Percentiles rank a stretch among this genome's conserved stretches.
Conservation (phyloP, 2,113 vertebrate genomes). For the Sceloporus undulatus region DNA sequence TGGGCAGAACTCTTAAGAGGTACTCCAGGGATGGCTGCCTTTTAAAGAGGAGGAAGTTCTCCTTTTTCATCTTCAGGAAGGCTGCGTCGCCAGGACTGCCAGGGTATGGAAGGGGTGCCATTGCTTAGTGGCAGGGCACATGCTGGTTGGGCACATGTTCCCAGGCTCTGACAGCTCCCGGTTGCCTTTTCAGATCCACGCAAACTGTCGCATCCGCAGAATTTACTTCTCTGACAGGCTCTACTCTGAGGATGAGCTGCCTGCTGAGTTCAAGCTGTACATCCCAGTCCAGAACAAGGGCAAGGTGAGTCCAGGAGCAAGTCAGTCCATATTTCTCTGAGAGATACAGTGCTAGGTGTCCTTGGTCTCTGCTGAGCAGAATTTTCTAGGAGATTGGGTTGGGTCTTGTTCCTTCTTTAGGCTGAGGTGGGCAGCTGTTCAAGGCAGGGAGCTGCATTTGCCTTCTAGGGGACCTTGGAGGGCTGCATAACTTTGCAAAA, state of each 20-base stretch:
- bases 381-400: not conserved
- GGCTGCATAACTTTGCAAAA: too few relatives aligned
- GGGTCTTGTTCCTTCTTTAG: not conserved
- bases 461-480: too few relatives aligned
- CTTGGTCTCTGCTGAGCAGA: not conserved
- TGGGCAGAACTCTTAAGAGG: too few relatives aligned
- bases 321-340: too few relatives aligned
- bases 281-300: conserved; percentile 95
- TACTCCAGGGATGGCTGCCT: too few relatives aligned
- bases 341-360: too few relatives aligned
- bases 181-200: conserved; percentile 87
- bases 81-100: too few relatives aligned
- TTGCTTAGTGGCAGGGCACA: not conserved
- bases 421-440: too few relatives aligned
- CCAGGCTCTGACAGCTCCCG: not conserved
- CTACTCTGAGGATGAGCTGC: conserved; percentile 96
- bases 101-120: too few relatives aligned
- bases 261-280: conserved; percentile 96
- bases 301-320: conserved; percentile 79
- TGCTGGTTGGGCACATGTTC: not conserved
- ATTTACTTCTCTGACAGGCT: conserved; percentile 98
- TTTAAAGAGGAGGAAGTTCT: too few relatives aligned
- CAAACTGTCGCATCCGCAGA: conserved; percentile 94
- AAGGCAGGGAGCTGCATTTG: not conserved
- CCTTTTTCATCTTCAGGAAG: too few relatives aligned